Conservation (phyloP, 2,113 vertebrate species). For the Oncorhynchus masou region DNA sequence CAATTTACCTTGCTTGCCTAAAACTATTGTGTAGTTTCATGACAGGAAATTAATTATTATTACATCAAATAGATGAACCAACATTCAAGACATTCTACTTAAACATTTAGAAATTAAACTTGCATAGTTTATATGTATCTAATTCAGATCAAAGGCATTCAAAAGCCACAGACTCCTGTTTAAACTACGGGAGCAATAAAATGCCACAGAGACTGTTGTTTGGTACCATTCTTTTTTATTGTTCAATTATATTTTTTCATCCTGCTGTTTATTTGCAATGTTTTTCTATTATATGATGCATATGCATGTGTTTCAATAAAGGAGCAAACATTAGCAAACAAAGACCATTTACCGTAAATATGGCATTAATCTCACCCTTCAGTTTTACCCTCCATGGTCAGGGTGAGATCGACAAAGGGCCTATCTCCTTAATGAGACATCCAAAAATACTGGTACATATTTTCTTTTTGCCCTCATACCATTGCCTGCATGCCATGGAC, state of each 20-base stretch:
- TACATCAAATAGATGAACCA: no score
- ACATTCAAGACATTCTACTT: no score
- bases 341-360: neutral
- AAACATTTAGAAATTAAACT: no score
- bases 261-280: slow-evolving; percentile 61
- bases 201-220: neutral
- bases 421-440: slow-evolving; percentile 39
- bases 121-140: no score
- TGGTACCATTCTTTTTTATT: slow-evolving; percentile 53
- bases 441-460: neutral
- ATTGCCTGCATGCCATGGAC: neutral
- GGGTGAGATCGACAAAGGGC: slow-evolving; percentile 4
- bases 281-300: slow-evolving; percentile 59
- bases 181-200: neutral
- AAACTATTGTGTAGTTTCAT: no score
- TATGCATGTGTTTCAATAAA: slow-evolving; percentile 58
- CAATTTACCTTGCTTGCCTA: no score
- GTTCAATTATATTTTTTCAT: slow-evolving; percentile 52
- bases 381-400: slow-evolving; percentile 6
- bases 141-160: neutral
- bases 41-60: no score
- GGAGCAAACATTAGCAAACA: slow-evolving; percentile 69
- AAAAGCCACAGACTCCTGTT: neutral
- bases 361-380: slow-evolving; percentile 12
- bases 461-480: neutral